Evolutionary conservation across 2,113 vertebrate genomes (phyloP).

Genomic region (Nicator chloris): DNA sequence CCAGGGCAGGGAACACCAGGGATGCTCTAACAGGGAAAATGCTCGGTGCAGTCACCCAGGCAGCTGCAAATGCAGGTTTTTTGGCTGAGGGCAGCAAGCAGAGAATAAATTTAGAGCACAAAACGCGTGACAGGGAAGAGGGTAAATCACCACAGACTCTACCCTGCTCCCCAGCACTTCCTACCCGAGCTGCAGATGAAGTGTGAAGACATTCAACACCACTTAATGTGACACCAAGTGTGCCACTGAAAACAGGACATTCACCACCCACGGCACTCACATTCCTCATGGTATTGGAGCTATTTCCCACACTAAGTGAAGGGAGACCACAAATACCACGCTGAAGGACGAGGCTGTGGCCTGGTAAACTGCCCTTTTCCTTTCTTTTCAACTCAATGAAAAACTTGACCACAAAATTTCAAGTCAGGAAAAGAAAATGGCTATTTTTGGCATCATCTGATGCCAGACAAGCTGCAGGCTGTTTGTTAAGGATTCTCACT

Average conservation of each 20-base stretch:
- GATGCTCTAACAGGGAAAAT: not conserved
- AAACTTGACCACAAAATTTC: not conserved
- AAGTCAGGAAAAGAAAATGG: not conserved
- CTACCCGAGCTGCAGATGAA: not conserved
- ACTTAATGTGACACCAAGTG: not conserved
- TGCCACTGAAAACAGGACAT: constrained; percentile 39
- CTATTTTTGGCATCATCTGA: not conserved
- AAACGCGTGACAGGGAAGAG: not conserved
- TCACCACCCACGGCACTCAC: constrained; percentile 18
- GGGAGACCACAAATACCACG: not conserved
- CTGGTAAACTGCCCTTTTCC: not conserved
- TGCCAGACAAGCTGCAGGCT: not conserved
- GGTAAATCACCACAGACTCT: not conserved
- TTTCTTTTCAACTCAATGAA: constrained; percentile 21
- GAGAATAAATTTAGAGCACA: not conserved
- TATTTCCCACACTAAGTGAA: constrained; percentile 36
- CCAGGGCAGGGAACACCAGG: not conserved
- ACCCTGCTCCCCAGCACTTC: not conserved
- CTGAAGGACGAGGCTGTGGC: not conserved
- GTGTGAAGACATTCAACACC: constrained; percentile 28
- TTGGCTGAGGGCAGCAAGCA: not conserved
- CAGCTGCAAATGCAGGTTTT: not conserved
- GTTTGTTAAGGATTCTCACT: not conserved
- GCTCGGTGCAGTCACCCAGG: not conserved
- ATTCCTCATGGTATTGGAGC: constrained; percentile 16